phyloP scores from a whole-genome alignment of 2,888 invertebrate genomes.

The Eupithecia tripunctaria region DNA sequence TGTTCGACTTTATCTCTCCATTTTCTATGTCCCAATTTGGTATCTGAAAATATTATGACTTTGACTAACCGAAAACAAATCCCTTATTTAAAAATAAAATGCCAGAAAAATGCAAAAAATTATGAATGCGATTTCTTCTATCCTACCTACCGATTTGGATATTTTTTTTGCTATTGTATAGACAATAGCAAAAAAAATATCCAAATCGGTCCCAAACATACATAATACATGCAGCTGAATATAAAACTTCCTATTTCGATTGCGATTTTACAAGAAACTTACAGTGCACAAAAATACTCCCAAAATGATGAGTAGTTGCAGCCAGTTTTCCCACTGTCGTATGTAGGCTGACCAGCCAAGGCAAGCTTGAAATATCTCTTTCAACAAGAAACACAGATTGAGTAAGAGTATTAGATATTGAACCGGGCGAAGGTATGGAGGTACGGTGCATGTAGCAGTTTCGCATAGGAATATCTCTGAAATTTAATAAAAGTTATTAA shows the following conservation, averaged over 20 bases:
- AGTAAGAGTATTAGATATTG: slow-evolving; percentile 87
- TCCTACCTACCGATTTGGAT: no score
- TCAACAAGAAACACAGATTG: slow-evolving; percentile 86
- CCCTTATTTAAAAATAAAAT: no score
- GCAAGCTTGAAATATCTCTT: slow-evolving; percentile 91
- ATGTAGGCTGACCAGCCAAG: slow-evolving; percentile 90
- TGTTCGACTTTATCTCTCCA: slow-evolving; percentile 63
- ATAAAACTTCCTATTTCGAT: not conserved
- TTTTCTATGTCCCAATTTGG: slow-evolving; percentile 71
- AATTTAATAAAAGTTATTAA: slow-evolving; percentile 45
- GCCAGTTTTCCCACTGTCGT: slow-evolving; percentile 93
- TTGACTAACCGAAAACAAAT: no score
- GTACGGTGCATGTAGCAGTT: slow-evolving; percentile 69
- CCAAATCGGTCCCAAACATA: not conserved
- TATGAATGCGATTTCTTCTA: no score
- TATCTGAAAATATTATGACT: slow-evolving; percentile 58
- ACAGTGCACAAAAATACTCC: slow-evolving; percentile 89
- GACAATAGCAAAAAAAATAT: not conserved
- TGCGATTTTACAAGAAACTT: slow-evolving; percentile 46
- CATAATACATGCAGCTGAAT: not conserved
- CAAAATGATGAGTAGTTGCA: slow-evolving; percentile 91
- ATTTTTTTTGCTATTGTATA: no score
- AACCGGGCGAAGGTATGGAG: slow-evolving; percentile 70
- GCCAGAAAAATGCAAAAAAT: no score
- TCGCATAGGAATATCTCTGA: slow-evolving; percentile 83